Conservation (phyloP, 35 echinoderm and acorn worm species). For the Acanthaster planci region DNA sequence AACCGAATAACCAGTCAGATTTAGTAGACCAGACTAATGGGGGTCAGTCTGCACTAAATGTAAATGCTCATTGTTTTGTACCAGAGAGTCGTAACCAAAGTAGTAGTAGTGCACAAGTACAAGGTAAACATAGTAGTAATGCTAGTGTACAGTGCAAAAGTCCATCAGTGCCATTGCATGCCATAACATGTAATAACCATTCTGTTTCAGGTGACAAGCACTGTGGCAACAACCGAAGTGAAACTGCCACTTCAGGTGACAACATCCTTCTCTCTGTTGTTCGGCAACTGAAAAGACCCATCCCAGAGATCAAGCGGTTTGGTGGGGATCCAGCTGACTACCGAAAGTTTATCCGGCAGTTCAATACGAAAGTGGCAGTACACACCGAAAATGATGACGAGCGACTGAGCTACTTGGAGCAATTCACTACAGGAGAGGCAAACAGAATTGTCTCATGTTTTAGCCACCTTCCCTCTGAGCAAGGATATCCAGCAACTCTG, state of each 20-base stretch:
- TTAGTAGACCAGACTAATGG: no score
- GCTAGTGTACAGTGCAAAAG: not conserved
- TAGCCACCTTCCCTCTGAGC: not conserved
- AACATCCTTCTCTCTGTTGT: slow-evolving; percentile 11
- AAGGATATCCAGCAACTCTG: not conserved
- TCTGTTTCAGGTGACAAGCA: slow-evolving; percentile 7
- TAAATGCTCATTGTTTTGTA: no score
- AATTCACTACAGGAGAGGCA: no score
- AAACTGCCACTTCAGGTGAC: no score
- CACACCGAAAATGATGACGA: no score
- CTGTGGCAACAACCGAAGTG: slow-evolving; percentile 5
- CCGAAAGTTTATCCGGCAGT: no score
- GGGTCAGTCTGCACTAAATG: no score
- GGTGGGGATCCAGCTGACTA: not conserved
- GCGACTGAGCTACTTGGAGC: no score
- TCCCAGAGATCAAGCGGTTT: slow-evolving; percentile 5
- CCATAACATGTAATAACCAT: not conserved
- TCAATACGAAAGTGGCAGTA: no score
- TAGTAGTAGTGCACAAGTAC: not conserved
- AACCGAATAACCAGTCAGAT: not conserved
- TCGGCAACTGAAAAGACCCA: slow-evolving; percentile 27
- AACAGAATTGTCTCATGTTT: no score
- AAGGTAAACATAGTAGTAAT: not conserved
- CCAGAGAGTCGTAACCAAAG: not conserved
- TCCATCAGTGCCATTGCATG: slow-evolving; percentile 2